These are phyloP conservation scores for Podarcis raffonei DNA, from an alignment of 2,113 vertebrate species.

Conservation along the genomic window DNA sequence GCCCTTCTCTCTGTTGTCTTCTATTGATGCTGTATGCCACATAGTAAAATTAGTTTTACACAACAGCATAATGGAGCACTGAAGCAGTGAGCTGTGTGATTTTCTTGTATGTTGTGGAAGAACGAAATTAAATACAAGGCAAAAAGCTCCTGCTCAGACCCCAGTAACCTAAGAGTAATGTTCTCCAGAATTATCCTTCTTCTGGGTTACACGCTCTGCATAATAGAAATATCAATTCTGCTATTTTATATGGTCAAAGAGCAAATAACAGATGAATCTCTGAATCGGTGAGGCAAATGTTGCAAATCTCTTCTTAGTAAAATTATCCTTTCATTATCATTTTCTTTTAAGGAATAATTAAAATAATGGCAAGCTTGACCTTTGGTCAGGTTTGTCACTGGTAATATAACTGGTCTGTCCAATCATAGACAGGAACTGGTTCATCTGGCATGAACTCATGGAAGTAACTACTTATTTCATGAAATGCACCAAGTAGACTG, in stretches of 20 bases:
- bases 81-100: constrained; percentile 15
- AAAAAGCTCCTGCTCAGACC: constrained; percentile 12
- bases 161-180: constrained; percentile 15
- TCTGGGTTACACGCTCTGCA: constrained; percentile 8
- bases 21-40: constrained; percentile 17
- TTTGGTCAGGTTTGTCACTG: background rate
- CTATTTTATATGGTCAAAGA: constrained; percentile 37
- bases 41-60: constrained; percentile 28
- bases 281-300: constrained; percentile 1
- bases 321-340: background rate
- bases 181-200: constrained; percentile 26
- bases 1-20: constrained; percentile 5
- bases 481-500: background rate
- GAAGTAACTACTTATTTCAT: background rate
- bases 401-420: background rate
- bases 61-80: constrained; percentile 22
- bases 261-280: constrained; percentile 19
- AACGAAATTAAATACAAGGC: constrained; percentile 14
- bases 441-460: background rate
- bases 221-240: constrained; percentile 26
- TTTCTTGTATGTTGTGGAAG: constrained; percentile 32
- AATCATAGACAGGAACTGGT: background rate
- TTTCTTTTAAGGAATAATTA: constrained; percentile 28
- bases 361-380: background rate
- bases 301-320: constrained; percentile 14